Conservation (phyloP, 2,113 vertebrate genomes). For the Lycocorax pyrrhopterus region DNA sequence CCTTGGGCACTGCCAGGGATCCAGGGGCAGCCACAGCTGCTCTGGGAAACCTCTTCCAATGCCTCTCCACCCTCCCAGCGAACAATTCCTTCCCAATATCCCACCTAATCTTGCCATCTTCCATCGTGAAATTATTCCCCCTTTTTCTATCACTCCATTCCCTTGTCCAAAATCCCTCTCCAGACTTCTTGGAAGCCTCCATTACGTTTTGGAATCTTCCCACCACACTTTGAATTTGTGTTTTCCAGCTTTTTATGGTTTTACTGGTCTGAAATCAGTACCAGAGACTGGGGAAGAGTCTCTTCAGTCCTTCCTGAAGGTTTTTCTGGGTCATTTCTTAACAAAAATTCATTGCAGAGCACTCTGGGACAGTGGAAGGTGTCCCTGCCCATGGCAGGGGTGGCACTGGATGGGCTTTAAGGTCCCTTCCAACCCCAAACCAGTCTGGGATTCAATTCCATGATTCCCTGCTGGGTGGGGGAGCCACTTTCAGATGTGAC, state of each 20-base stretch:
- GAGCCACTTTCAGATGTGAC: not conserved
- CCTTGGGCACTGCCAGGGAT: not conserved
- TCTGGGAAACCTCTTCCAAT: not conserved
- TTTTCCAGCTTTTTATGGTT: not conserved
- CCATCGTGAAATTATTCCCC: not conserved
- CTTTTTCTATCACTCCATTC: not conserved
- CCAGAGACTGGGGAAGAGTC: not conserved
- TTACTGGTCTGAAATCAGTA: not conserved
- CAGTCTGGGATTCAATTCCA: not conserved
- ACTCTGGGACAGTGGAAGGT: fast-evolving
- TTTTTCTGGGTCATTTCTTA: not conserved
- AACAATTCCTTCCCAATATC: not conserved
- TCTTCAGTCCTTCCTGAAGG: not conserved
- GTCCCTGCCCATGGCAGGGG: not conserved
- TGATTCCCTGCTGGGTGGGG: not conserved
- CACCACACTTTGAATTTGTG: not conserved
- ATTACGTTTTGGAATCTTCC: not conserved
- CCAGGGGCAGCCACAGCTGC: not conserved
- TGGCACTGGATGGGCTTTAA: not conserved
- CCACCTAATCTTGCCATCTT: fast-evolving
- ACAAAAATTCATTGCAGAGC: not conserved
- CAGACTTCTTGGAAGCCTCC: fast-evolving
- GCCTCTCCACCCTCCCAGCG: not conserved
- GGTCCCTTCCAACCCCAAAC: not conserved
- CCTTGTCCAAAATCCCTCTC: not conserved